Percentiles rank a stretch among this genome's conserved stretches.
These are phyloP conservation scores for Pediacus dermestoides DNA, from an alignment of 2,888 invertebrate species.

Conservation along the genomic window DNA sequence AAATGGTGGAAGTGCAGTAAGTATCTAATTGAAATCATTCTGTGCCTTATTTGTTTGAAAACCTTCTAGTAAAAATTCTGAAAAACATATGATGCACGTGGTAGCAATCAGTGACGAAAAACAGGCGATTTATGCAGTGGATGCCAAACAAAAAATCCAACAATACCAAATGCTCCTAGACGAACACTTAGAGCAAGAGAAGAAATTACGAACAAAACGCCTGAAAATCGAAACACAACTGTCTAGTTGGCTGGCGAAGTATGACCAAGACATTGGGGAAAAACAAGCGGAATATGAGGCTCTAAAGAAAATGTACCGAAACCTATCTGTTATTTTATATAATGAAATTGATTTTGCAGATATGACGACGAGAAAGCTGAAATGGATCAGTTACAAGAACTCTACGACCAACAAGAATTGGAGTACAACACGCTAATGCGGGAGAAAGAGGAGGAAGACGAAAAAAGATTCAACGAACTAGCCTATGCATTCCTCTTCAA, in stretches of 20 bases:
- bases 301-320: constrained; percentile 42
- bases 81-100: constrained; percentile 53
- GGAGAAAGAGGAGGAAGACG: constrained; percentile 59
- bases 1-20: constrained; percentile 30
- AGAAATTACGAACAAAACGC: constrained; percentile 53
- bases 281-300: constrained; percentile 57
- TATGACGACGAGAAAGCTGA: constrained; percentile 52
- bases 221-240: constrained; percentile 59
- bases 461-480: constrained; percentile 54
- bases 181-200: constrained; percentile 54
- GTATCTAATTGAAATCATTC: constrained; percentile 11
- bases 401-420: constrained; percentile 55
- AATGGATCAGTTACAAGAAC: constrained; percentile 50
- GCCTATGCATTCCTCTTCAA: constrained; percentile 35
- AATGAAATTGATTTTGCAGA: constrained; percentile 31
- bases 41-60: not conserved
- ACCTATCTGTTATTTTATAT: not conserved
- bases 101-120: constrained; percentile 51
- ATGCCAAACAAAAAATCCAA: constrained; percentile 49
- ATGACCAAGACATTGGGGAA: constrained; percentile 58
- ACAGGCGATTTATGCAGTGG: constrained; percentile 52
- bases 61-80: constrained; percentile 28
- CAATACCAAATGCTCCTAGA: constrained; percentile 51
- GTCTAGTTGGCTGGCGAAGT: constrained; percentile 57
- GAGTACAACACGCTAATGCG: constrained; percentile 56